Evolutionary conservation across 1,140 invertebrate species (phyloP).

Genomic region (Rhyzopertha dominica): DNA sequence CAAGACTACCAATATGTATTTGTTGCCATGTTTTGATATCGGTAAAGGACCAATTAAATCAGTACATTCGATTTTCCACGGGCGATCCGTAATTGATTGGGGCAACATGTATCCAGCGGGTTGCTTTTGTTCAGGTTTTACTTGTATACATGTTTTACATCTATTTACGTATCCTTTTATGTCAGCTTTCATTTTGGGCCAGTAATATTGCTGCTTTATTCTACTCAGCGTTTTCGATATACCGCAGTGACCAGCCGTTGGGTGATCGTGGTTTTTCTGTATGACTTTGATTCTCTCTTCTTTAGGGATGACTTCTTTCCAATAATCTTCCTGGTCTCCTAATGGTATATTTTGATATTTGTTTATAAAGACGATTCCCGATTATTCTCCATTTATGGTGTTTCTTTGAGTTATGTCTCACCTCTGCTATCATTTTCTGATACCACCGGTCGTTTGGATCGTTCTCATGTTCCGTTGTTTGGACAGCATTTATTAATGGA

Average conservation of each 20-base stretch:
- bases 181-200: conserved; percentile 2
- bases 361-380: too few species aligned
- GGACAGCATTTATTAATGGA: too few species aligned
- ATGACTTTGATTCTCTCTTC: neutral
- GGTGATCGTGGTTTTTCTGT: neutral
- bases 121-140: neutral
- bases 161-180: neutral
- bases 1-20: conserved; percentile 37
- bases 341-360: too few species aligned
- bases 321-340: too few species aligned
- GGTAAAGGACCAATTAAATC: conserved; percentile 42
- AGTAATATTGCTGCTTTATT: too few species aligned
- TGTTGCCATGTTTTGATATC: conserved; percentile 21
- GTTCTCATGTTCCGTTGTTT: too few species aligned
- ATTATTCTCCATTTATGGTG: too few species aligned
- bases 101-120: neutral
- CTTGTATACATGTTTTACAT: neutral
- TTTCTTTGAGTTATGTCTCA: too few species aligned
- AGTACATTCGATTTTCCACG: conserved; percentile 15
- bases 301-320: conserved; percentile 1
- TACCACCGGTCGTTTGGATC: too few species aligned
- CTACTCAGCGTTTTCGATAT: neutral
- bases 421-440: too few species aligned
- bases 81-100: neutral
- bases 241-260: neutral